phyloP scores from a whole-genome alignment of 2,113 vertebrate species.

The Caranx melampygus region DNA sequence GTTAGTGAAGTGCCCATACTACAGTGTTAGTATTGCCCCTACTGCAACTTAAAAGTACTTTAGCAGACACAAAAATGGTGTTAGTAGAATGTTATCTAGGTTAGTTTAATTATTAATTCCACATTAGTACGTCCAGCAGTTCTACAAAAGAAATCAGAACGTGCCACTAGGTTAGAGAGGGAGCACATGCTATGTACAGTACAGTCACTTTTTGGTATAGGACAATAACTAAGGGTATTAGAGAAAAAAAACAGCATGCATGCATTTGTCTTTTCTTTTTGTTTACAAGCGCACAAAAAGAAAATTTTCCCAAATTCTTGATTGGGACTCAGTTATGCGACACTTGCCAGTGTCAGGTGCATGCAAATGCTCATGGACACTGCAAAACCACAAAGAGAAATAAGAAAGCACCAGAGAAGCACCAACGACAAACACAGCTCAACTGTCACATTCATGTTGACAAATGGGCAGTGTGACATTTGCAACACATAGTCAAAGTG shows the following conservation, averaged over 20 bases:
- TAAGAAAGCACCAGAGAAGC: slow-evolving; percentile 75
- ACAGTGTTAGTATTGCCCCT: slow-evolving; percentile 93
- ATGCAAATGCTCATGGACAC: slow-evolving; percentile 67
- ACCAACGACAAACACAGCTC: slow-evolving; percentile 83
- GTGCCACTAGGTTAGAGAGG: slow-evolving; percentile 91
- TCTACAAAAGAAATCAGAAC: slow-evolving; percentile 86
- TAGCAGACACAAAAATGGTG: slow-evolving; percentile 99
- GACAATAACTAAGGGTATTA: slow-evolving; percentile 74
- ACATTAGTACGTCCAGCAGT: slow-evolving; percentile 94
- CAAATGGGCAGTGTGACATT: slow-evolving; percentile 85
- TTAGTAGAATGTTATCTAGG: slow-evolving; percentile 97
- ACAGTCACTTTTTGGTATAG: slow-evolving; percentile 86
- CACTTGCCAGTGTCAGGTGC: slow-evolving; percentile 54
- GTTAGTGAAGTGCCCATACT: slow-evolving; percentile 90
- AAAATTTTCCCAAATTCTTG: slow-evolving; percentile 50
- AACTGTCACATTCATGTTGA: slow-evolving; percentile 87
- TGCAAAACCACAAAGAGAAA: slow-evolving; percentile 76
- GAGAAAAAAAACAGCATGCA: slow-evolving; percentile 70
- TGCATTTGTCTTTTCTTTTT: slow-evolving; percentile 79
- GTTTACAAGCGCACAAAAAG: slow-evolving; percentile 84
- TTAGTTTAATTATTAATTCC: slow-evolving; percentile 92
- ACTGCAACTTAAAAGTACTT: slow-evolving; percentile 96
- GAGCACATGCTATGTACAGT: slow-evolving; percentile 91
- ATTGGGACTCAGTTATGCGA: slow-evolving; percentile 36
- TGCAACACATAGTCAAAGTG: slow-evolving; percentile 86